Evolutionary conservation across 92 coral and sea anemone species (phyloP), one percentile per base, ranked within the genome.

Genomic region (Chrysogorgia sp.): DNA sequence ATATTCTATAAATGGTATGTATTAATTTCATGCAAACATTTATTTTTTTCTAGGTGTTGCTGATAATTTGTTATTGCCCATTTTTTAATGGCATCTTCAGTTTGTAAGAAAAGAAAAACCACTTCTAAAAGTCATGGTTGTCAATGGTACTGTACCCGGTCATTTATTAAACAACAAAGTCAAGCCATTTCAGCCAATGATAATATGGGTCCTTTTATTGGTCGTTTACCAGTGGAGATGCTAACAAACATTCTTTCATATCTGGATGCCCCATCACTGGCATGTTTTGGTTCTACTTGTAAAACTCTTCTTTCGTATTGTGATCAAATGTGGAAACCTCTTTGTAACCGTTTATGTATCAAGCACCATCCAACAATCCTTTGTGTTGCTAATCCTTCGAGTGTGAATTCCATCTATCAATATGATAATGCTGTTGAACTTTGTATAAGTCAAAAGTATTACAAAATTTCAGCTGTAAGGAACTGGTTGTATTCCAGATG

Each of bases 141-240:
- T 40, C 86, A 88, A 2, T 85, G 91, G 19, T 94, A 87, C 34
- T 52, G 85, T 34, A 91, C 98, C 28, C 84, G 98, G 66, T 88
- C 90, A 17, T 85, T 58, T 29, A 77, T 86, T 6, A 83, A 86
- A 49, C 89, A 88, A n/a, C 70, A 89, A 12, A 58, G 68, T 41
- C 31, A 50, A 26, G 78, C 43, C 28, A 14, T 22, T 24, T 10
- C 25, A 34, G 86, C 88, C 26, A 85, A 91, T 70, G 97, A 93
- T 91, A n/a, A n/a, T 65, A 89, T 91, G 63, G 98, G 98, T 1
- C 88, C 83, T 13, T 89, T 76, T 56, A 89, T 94, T 77, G 97
- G 97, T 49, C 76, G 87, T 20, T 67, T 94, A 24, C 98, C 98
- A 32, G 92, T 92, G 15, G 98, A 94, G 75, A 94, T 94, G 98